Conservation (phyloP, 1,140 invertebrate species). For the Orchesella cincta region DNA sequence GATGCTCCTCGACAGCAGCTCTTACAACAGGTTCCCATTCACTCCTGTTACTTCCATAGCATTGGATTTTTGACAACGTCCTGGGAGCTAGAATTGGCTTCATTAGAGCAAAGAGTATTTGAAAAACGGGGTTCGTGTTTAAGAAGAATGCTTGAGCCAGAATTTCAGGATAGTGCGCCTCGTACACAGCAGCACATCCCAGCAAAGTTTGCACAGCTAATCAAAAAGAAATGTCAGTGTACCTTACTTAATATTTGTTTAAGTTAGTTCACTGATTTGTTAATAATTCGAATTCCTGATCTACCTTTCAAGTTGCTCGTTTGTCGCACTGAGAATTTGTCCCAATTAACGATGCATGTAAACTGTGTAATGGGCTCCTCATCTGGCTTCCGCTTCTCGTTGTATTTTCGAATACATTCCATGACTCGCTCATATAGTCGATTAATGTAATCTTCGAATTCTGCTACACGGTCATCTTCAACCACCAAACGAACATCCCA, state of each 20-base stretch:
- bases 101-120: constrained; percentile 12
- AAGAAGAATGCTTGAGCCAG: not conserved
- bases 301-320: not conserved
- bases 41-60: not conserved
- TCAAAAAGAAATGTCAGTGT: not conserved
- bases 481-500: constrained; percentile 3
- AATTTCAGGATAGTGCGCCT: constrained; percentile 3
- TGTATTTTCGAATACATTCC: not conserved
- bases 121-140: constrained; percentile 10
- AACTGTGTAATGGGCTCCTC: not conserved
- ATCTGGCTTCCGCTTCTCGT: not conserved
- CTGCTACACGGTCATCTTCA: not conserved
- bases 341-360: constrained; percentile 13
- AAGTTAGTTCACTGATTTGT: not conserved
- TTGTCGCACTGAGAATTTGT: not conserved
- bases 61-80: not conserved
- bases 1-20: not conserved
- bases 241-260: not conserved
- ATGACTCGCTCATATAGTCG: not conserved
- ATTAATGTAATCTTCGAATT: constrained; percentile 4
- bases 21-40: not conserved
- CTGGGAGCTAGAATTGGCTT: not conserved
- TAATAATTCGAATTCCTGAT: too few species aligned
- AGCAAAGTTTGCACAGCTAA: not conserved
- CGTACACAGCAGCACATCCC: not conserved